Evolutionary conservation across 1,140 invertebrate genomes (phyloP).

Genomic region (Odontomachus brunneus): DNA sequence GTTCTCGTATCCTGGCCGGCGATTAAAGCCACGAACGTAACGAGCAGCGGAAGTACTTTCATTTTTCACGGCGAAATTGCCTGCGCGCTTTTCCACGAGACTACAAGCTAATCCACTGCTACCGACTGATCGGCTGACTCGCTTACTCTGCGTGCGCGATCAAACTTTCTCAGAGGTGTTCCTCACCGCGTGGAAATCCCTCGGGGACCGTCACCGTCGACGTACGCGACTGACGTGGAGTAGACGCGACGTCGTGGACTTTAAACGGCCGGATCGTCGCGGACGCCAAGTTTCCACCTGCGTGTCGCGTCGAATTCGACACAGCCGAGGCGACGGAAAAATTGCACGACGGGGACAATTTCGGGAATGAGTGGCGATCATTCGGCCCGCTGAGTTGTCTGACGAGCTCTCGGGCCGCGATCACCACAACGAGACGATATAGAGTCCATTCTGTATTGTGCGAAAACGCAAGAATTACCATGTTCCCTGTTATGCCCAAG

Average conservation of each 20-base stretch:
- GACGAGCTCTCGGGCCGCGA: slow-evolving; percentile 53
- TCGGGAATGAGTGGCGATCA: slow-evolving; percentile 70
- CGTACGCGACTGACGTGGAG: slow-evolving; percentile 22
- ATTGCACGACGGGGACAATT: slow-evolving; percentile 65
- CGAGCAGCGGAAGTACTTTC: slow-evolving; percentile 43
- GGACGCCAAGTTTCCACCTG: slow-evolving; percentile 3
- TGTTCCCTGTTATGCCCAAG: slow-evolving; percentile 6
- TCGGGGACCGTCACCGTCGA: not conserved
- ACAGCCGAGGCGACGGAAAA: slow-evolving; percentile 38
- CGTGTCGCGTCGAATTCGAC: slow-evolving; percentile 63
- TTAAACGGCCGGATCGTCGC: slow-evolving; percentile 38
- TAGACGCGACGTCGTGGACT: not conserved
- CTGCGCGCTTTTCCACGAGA: not conserved
- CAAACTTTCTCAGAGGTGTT: no score
- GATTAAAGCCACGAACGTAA: slow-evolving; percentile 28
- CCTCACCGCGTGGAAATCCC: no score
- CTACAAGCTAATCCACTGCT: no score
- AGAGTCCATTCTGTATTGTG: slow-evolving; percentile 1
- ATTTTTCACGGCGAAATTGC: slow-evolving; percentile 14
- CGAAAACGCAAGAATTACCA: not conserved
- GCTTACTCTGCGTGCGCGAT: no score
- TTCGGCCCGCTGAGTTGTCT: slow-evolving; percentile 78
- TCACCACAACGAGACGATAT: slow-evolving; percentile 11
- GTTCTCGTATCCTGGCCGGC: slow-evolving; percentile 54
- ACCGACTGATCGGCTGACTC: no score